Conservation (phyloP, 2,113 vertebrate genomes). For the Indicator maculatus region DNA sequence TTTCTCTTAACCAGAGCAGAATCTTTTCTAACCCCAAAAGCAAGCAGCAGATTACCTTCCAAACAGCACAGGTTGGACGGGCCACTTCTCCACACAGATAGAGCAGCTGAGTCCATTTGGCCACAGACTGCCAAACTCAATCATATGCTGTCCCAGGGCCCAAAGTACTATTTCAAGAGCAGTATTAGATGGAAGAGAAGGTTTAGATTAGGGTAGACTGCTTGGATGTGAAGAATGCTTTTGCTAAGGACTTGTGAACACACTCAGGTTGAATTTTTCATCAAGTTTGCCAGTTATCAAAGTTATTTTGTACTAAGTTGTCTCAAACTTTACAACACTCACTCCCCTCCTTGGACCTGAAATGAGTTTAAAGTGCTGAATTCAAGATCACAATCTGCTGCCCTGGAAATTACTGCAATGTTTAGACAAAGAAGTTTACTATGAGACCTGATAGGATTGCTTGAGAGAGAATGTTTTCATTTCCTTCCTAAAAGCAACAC, state of each 20-base stretch:
- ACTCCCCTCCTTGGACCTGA: neutral
- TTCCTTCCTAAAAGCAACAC: neutral
- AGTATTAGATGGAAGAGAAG: neutral
- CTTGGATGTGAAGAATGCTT: neutral
- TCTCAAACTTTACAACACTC: neutral
- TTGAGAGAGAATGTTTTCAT: neutral
- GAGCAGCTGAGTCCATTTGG: neutral
- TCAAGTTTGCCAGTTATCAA: neutral
- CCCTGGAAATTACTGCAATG: neutral
- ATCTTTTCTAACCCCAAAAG: slow-evolving; percentile 60
- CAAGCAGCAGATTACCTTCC: slow-evolving; percentile 53
- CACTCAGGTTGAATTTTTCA: neutral
- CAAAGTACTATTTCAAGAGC: neutral
- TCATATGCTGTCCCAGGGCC: neutral
- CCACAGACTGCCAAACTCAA: neutral
- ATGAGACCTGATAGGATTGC: slow-evolving; percentile 19
- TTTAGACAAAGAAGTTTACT: slow-evolving; percentile 48
- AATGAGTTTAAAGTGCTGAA: slow-evolving; percentile 27
- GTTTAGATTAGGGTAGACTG: neutral
- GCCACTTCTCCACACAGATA: neutral
- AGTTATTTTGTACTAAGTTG: neutral
- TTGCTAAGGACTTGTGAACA: neutral
- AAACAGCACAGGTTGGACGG: slow-evolving; percentile 46
- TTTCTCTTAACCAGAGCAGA: slow-evolving; percentile 55
- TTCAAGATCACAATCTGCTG: neutral